Percentiles rank a stretch among this genome's conserved stretches.
These are phyloP conservation scores for Eulemur rufifrons DNA, from an alignment of 2,113 vertebrate species.

Conservation along the genomic window DNA sequence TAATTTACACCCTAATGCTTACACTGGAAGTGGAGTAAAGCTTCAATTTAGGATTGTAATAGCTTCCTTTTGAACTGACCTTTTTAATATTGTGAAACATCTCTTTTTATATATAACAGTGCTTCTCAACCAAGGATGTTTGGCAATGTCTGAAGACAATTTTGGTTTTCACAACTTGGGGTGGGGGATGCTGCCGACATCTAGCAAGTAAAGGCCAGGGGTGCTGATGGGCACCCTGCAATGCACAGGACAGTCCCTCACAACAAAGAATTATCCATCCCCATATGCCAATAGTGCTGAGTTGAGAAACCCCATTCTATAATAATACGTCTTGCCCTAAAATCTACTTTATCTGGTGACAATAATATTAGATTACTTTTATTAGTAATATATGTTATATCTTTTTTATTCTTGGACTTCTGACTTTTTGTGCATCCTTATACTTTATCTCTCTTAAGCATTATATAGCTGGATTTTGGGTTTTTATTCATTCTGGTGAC, in stretches of 20 bases:
- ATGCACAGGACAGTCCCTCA: neutral
- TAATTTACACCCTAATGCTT: neutral
- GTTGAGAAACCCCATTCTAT: neutral
- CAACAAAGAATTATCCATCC: neutral
- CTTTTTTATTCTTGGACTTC: neutral
- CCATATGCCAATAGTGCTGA: neutral
- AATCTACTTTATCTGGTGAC: neutral
- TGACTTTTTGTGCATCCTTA: neutral
- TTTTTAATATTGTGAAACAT: neutral
- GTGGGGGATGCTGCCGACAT: neutral
- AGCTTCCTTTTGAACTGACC: neutral
- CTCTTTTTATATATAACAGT: neutral
- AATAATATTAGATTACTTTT: neutral
- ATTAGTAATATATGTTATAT: neutral
- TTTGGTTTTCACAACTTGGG: neutral
- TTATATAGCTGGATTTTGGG: neutral
- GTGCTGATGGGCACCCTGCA: neutral
- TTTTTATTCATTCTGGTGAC: neutral
- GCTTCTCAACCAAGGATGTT: neutral
- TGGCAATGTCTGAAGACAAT: neutral
- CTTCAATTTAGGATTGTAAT: neutral
- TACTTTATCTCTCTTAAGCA: neutral
- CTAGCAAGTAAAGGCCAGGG: neutral
- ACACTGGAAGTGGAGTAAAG: neutral
- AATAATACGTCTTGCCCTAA: neutral